Evolutionary conservation across 2,888 invertebrate species (phyloP).

Genomic region (Eupeodes luniger): DNA sequence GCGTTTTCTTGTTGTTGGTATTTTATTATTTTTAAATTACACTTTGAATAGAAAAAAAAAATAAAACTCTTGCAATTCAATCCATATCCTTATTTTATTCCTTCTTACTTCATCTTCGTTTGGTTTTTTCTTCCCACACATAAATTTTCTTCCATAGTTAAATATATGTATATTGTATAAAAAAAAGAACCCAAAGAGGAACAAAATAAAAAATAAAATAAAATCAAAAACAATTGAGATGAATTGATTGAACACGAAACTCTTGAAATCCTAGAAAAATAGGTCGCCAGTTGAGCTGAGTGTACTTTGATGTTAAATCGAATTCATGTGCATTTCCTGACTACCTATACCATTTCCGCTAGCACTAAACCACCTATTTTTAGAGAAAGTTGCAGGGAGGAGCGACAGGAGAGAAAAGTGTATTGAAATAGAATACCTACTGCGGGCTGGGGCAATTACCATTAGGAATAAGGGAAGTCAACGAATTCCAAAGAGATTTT

Average conservation of each 20-base stretch:
- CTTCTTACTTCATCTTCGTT: not conserved
- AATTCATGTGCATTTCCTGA: conserved; percentile 63
- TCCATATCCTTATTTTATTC: not conserved
- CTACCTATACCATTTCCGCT: conserved; percentile 46
- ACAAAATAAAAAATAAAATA: no score
- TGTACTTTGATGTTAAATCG: conserved; percentile 59
- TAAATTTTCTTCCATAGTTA: not conserved
- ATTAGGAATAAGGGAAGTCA: conserved; percentile 30
- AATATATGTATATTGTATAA: not conserved
- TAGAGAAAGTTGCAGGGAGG: no score
- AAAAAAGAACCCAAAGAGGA: not conserved
- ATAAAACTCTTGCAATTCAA: conserved; percentile 35
- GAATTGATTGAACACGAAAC: conserved; percentile 67
- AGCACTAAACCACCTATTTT: not conserved
- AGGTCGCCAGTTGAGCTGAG: conserved; percentile 59
- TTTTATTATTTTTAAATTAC: conserved; percentile 8
- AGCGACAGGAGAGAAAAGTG: not conserved
- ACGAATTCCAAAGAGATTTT: conserved; percentile 58
- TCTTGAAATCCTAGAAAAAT: conserved; percentile 51
- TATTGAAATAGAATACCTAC: not conserved
- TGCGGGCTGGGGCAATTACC: conserved; percentile 59
- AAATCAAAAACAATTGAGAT: conserved; percentile 39
- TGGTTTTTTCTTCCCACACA: conserved; percentile 1
- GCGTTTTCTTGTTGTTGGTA: not conserved
- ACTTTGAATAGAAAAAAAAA: not conserved